phyloP scores from a whole-genome alignment of 2,797 vertebrate genomes.

The Hoplostethus mediterraneus region DNA sequence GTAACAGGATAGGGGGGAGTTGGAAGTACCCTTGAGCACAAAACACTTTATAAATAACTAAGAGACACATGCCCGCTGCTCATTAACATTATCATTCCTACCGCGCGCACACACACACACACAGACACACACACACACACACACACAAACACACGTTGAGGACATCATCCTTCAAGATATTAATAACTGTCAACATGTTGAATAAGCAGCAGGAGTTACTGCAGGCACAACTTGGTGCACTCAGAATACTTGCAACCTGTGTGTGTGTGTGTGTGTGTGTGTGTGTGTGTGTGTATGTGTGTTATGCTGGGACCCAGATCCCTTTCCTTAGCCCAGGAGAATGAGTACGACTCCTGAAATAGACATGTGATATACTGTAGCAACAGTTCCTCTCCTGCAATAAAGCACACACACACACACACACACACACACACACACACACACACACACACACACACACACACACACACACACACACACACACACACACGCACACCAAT shows the following conservation, averaged over 20 bases:
- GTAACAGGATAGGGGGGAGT: constrained; percentile 71
- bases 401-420: constrained; percentile 6
- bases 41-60: constrained; percentile 85
- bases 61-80: constrained; percentile 72
- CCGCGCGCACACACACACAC: constrained; percentile 2
- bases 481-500: not conserved
- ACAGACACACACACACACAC: constrained; percentile 24
- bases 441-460: constrained; percentile 1
- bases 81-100: constrained; percentile 79
- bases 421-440: not conserved
- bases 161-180: constrained; percentile 49
- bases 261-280: constrained; percentile 1
- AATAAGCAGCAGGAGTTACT: constrained; percentile 34
- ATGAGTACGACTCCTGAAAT: constrained; percentile 30
- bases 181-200: constrained; percentile 62
- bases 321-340: not conserved
- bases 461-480: constrained; percentile 1
- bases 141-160: constrained; percentile 27
- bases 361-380: constrained; percentile 14
- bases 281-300: constrained; percentile 3
- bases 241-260: not conserved
- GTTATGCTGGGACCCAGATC: not conserved
- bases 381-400: constrained; percentile 10
- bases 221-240: constrained; percentile 14
- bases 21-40: constrained; percentile 79